Percentiles rank a stretch among this genome's conserved stretches.
These are phyloP conservation scores for Addax nasomaculatus DNA, from an alignment of 2,113 vertebrate genomes.

Conservation along the genomic window DNA sequence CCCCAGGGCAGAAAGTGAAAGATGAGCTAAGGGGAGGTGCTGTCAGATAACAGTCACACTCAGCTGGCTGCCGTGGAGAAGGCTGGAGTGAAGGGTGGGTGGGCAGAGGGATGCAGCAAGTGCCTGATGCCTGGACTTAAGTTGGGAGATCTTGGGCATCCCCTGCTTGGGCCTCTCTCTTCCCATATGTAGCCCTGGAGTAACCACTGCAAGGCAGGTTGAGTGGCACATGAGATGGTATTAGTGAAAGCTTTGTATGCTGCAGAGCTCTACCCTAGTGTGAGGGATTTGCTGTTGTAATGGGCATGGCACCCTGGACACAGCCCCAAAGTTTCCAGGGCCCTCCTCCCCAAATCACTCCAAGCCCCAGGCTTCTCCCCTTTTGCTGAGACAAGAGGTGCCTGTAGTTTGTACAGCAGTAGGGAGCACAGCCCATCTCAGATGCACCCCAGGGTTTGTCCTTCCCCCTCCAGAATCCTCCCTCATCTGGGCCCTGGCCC, in stretches of 20 bases:
- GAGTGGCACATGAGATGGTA: accelerated
- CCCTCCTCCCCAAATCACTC: not conserved
- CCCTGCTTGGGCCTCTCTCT: not conserved
- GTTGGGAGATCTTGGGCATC: not conserved
- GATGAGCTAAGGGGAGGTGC: accelerated
- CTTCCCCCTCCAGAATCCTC: not conserved
- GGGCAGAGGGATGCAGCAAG: not conserved
- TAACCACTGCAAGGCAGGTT: accelerated
- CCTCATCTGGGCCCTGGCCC: not conserved
- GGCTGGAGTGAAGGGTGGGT: not conserved
- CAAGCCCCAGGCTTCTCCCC: not conserved
- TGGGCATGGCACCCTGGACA: not conserved
- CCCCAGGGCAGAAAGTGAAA: not conserved
- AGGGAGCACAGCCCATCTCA: not conserved
- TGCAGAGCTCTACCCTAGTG: accelerated
- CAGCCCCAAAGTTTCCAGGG: not conserved
- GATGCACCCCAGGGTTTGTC: accelerated
- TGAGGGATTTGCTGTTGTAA: accelerated
- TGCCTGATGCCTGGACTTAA: not conserved
- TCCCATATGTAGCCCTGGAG: accelerated
- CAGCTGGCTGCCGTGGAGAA: not conserved
- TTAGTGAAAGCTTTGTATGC: not conserved
- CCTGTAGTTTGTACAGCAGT: accelerated
- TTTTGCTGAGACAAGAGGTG: not conserved
- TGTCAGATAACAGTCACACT: accelerated